Evolutionary conservation across 2,888 invertebrate species (phyloP), one percentile per base, ranked within the genome.

Genomic region (Steromphala cineraria): DNA sequence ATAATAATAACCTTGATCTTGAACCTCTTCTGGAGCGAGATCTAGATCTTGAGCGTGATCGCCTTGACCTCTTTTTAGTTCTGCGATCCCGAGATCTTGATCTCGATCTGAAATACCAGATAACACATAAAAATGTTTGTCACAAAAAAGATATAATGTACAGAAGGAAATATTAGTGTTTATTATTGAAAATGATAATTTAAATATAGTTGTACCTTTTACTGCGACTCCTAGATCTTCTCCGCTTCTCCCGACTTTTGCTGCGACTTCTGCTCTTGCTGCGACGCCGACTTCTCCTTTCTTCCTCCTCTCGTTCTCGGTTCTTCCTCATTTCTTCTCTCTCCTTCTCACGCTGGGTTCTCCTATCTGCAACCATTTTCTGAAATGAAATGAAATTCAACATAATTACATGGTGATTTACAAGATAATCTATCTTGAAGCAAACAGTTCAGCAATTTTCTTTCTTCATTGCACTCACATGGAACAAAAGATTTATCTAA

Each of bases 241-340:
- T 19, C 8, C 52, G 71, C 71, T 53, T 53, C 19, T 79, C 67
- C 24, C n/a, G 67, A 31, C 75, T 36, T 75, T 67, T 28, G 0
- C 76, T 76, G 15, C 83, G 84, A 75, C 90, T 88, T 53, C 85
- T 83, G 19, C 88, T 82, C 28, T 89, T 87, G 21, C 88, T 82
- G 28, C 87, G 86, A 19, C 88, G 81, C 24, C 55, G 76, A 17
- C 0, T 71, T 53, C 81, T n/a, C 76, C 56, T 36, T 81, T 80
- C 81, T 84, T 78, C 87, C 79, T 71, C 86, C 83, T n/a, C 87
- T 82, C 67, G 84, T 82, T 67, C 86, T 82, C 28, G 85, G 86
- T 17, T 95, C 52, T 90, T 85, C 31, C 92, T 83, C 82, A 89
- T 87, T 80, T 92, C 91, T 52, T 93, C 93, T 80, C 93, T 84